phyloP scores from a whole-genome alignment of 2,797 vertebrate genomes.

The Neoniphon sammara region DNA sequence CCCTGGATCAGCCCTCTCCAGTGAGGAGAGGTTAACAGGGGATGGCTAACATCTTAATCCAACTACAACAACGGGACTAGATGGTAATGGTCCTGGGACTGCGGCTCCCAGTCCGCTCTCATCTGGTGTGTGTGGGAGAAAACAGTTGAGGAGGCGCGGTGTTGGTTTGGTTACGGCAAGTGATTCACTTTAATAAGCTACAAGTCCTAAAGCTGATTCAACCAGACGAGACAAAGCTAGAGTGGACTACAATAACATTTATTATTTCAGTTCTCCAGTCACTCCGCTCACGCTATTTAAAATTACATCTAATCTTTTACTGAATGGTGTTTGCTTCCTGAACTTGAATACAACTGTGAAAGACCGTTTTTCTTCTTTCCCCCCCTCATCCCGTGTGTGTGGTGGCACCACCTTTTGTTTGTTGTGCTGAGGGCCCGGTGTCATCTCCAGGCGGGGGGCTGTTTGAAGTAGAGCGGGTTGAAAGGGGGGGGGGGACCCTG shows the following conservation, averaged over 20 bases:
- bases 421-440: conserved; percentile 69
- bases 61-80: conserved; percentile 77
- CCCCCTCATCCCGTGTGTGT: neutral
- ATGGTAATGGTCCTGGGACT: conserved; percentile 65
- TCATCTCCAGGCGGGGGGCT: conserved; percentile 72
- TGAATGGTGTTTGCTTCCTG: conserved; percentile 4
- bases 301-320: neutral
- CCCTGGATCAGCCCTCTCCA: conserved; percentile 48
- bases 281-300: too few relatives aligned
- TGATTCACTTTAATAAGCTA: conserved; percentile 51
- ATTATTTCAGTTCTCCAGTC: too few relatives aligned
- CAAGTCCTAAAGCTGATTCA: conserved; percentile 30
- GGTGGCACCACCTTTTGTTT: conserved; percentile 80
- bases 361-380: neutral
- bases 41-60: conserved; percentile 81
- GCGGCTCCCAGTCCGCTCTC: conserved; percentile 37
- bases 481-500: conserved; percentile 73
- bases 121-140: conserved; percentile 48
- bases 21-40: conserved; percentile 72
- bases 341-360: neutral
- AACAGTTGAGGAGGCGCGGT: conserved; percentile 11
- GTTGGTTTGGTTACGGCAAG: conserved; percentile 42
- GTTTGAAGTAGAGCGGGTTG: conserved; percentile 82
- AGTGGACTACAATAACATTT: too few relatives aligned
- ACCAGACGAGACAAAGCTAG: too few relatives aligned